Evolutionary conservation across 2,888 invertebrate genomes (phyloP).

Genomic region (Phortica okadai): DNA sequence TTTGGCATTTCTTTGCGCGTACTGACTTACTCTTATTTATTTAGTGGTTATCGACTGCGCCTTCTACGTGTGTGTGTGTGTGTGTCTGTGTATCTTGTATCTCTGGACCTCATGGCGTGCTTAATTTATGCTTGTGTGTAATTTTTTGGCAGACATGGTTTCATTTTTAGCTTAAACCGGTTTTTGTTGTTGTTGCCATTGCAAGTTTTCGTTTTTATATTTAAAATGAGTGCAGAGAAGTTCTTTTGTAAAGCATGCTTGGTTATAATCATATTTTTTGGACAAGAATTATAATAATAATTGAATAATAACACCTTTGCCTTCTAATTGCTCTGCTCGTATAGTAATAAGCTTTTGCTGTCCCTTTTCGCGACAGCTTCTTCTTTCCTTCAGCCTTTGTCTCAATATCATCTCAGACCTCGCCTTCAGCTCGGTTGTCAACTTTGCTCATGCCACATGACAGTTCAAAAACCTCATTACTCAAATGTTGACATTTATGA

Average conservation of each 20-base stretch:
- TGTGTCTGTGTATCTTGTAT: constrained; percentile 44
- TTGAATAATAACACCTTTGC: too few species aligned
- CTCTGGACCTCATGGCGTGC: constrained; percentile 64
- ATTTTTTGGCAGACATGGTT: constrained; percentile 70
- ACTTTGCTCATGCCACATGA: not conserved
- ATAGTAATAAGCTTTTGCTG: too few species aligned
- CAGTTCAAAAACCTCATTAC: constrained; percentile 38
- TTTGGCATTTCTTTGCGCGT: constrained; percentile 57
- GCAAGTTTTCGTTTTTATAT: constrained; percentile 69
- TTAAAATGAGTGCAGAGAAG: constrained; percentile 44
- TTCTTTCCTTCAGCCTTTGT: not conserved
- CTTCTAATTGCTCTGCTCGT: too few species aligned
- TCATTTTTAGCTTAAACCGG: constrained; percentile 70
- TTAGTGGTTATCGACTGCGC: constrained; percentile 47
- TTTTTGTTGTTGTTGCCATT: constrained; percentile 54
- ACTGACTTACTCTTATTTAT: constrained; percentile 56
- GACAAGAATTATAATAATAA: too few species aligned
- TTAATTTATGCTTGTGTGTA: constrained; percentile 66
- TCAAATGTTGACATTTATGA: constrained; percentile 40
- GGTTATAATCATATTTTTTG: too few species aligned
- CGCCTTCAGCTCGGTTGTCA: not conserved
- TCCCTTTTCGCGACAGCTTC: not conserved
- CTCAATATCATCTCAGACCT: not conserved
- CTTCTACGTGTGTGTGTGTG: constrained; percentile 41
- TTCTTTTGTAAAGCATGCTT: too few species aligned